These are phyloP conservation scores for Albula goreensis DNA, from an alignment of 2,113 vertebrate species.

Conservation along the genomic window DNA sequence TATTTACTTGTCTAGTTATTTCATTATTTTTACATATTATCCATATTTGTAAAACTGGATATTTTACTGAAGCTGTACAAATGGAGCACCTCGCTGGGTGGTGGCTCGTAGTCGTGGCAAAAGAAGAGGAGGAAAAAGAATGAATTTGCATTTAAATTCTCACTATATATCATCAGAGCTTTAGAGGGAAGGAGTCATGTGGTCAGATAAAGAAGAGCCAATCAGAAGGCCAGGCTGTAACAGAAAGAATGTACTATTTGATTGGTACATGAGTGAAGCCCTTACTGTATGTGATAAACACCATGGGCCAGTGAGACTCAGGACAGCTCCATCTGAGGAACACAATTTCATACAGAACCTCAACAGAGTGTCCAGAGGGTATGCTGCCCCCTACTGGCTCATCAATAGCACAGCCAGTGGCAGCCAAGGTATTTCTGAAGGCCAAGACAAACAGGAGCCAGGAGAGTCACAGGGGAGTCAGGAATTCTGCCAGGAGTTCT, in stretches of 20 bases:
- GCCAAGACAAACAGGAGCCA: neutral
- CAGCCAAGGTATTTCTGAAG: neutral
- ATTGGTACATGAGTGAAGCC: neutral
- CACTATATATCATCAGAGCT: neutral
- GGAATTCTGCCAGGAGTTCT: neutral
- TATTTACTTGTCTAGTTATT: no score
- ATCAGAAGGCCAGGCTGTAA: neutral
- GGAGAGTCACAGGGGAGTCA: neutral
- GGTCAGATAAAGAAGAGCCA: neutral
- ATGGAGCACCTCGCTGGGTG: no score
- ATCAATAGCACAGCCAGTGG: neutral
- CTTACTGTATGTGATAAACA: neutral
- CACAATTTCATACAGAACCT: neutral
- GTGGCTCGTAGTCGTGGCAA: no score
- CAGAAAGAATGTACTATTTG: neutral
- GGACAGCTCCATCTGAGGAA: neutral
- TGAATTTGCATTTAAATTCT: neutral
- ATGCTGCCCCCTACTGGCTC: neutral
- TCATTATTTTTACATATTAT: no score
- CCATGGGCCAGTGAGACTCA: neutral
- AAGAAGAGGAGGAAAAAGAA: no score
- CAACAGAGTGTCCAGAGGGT: neutral
- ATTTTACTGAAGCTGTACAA: no score
- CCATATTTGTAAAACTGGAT: no score
- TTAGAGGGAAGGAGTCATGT: neutral